Evolutionary conservation across 2,888 invertebrate species (phyloP), one percentile per base, ranked within the genome.

Genomic region (Xanthorhoe designata): DNA sequence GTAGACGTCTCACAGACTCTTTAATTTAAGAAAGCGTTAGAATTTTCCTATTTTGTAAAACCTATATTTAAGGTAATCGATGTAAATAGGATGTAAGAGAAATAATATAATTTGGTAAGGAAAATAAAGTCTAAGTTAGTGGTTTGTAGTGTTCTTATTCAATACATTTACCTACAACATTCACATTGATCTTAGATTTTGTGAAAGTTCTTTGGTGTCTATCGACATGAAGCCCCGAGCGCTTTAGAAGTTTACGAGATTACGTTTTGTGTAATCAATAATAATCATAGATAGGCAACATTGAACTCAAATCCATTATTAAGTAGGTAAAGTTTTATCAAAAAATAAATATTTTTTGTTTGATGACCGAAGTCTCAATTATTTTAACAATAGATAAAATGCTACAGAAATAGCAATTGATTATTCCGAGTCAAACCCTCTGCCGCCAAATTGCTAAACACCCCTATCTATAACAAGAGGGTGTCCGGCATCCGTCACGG

Each of bases 401-500:
- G 18, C 15, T 47, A 47, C 47, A 15, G 15, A 49, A 56, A 32
- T 38, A 50, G 7, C 0, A 29, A 42, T 59, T 52, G 42, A 24
- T 19, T 54, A 61, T 32, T 56, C 29, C 29, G 17, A 62, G 8
- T 63, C 62, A 60, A 63, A 55, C 62, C 62, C 67, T 45, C 49
- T 56, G 68, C 64, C 55, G 45, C 59, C 29, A 38, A 52, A 67
- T 58, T 60, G 61, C 69, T 65, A 67, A 68, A 68, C 73, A 70
- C 68, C 75, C 75, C 74, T 69, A 61, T 67, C 64, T 71, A 64
- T 69, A 71, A 72, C 67, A 69, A 64, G 68, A 76, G 77, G 78
- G 80, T 77, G 78, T 71, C 74, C 70, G 73, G 70, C 66, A 78
- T 90, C 84, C 82, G 82, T 73, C 78, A 81, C 83, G 89, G 90